These are phyloP conservation scores for Epicampocera succincta DNA, from an alignment of 2,888 invertebrate genomes.

Conservation along the genomic window DNA sequence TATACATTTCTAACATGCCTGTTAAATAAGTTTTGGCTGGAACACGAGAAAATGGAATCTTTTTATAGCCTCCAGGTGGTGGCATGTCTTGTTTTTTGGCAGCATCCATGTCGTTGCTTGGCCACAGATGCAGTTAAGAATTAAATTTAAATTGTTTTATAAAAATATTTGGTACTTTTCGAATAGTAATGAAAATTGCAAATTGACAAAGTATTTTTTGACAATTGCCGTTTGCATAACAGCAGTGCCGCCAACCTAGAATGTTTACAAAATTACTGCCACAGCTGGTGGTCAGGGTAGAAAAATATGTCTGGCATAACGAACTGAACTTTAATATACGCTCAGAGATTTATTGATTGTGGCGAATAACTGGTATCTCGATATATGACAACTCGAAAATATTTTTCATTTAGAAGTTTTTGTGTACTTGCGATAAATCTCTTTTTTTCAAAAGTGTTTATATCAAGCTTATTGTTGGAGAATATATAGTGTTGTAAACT, in stretches of 20 bases:
- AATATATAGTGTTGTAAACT: too few species aligned
- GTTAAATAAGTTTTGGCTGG: slow-evolving; percentile 88
- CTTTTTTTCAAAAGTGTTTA: too few species aligned
- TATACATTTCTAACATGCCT: slow-evolving; percentile 81
- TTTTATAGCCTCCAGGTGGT: slow-evolving; percentile 93
- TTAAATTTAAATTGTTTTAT: slow-evolving; percentile 7
- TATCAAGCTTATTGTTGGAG: too few species aligned
- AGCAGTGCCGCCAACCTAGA: slow-evolving; percentile 72
- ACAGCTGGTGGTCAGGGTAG: slow-evolving; percentile 18
- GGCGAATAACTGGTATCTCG: too few species aligned
- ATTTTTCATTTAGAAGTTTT: too few species aligned
- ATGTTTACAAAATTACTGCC: slow-evolving; percentile 22
- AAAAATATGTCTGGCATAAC: neutral
- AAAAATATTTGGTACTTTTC: slow-evolving; percentile 24
- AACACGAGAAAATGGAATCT: slow-evolving; percentile 87
- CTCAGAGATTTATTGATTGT: too few species aligned
- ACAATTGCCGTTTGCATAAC: slow-evolving; percentile 76
- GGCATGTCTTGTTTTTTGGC: slow-evolving; percentile 92
- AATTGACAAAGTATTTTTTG: slow-evolving; percentile 71
- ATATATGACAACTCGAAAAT: too few species aligned
- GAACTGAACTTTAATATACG: too few species aligned
- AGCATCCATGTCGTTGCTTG: slow-evolving; percentile 72
- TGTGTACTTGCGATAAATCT: too few species aligned
- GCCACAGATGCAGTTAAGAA: neutral
- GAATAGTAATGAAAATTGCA: slow-evolving; percentile 35